phyloP scores from a whole-genome alignment of 2,797 vertebrate species.

The Acanthornis magna region DNA sequence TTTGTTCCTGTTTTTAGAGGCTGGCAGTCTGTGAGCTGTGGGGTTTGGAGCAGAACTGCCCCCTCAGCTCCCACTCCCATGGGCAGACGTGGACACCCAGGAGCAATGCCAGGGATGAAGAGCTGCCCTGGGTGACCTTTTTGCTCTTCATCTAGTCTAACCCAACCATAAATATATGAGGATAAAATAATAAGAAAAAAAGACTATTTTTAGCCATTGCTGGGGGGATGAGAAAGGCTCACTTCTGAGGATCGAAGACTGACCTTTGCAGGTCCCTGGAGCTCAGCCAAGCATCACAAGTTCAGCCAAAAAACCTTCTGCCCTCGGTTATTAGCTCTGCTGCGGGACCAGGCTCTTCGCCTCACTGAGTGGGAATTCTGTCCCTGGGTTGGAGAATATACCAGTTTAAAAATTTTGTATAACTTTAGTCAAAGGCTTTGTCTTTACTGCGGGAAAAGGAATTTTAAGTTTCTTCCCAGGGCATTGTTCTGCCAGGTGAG shows the following conservation, averaged over 20 bases:
- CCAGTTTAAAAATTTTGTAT: no score
- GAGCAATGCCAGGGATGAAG: not conserved
- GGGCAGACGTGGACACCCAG: not conserved
- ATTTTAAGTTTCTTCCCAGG: no score
- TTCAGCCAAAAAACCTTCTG: not conserved
- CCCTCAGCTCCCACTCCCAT: not conserved
- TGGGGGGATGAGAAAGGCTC: not conserved
- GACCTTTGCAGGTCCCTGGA: not conserved
- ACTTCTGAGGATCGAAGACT: rapidly evolving
- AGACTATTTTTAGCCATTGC: not conserved
- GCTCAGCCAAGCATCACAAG: not conserved
- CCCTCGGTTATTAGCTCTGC: not conserved
- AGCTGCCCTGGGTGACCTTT: not conserved
- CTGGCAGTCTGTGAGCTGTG: not conserved
- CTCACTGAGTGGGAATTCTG: not conserved
- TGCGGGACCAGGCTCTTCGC: not conserved
- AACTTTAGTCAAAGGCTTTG: no score
- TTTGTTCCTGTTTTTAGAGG: not conserved
- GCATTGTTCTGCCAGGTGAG: no score
- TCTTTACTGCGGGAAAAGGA: no score
- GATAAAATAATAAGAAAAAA: not conserved
- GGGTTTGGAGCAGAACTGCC: not conserved
- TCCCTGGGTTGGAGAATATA: not conserved
- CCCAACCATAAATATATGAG: rapidly evolving
- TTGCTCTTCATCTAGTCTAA: not conserved